Base-by-base conservation (phyloP, 2,113 vertebrate genomes). In the Stigmatopora argus region DNA sequence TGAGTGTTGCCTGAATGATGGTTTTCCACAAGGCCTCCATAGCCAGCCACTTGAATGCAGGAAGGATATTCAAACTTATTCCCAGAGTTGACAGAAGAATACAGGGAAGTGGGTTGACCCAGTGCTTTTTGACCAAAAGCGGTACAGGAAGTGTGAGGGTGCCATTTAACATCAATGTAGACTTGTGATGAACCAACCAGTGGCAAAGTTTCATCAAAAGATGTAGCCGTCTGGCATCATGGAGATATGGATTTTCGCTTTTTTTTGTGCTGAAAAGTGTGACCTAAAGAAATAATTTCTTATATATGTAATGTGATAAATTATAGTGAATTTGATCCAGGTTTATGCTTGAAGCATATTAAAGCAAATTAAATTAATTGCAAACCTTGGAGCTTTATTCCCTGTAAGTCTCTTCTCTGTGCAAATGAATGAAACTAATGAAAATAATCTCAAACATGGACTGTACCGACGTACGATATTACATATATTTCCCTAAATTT, bases 81-180 rank as follows among this genome's bases (percentile, higher is more conserved):
- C 86, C 88, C 83, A 90, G 82, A 90, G 85, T 76, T 88, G 76
- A 83, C 82, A 88, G 83, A 90, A 89, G 67, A 92, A 81, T 86
- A 71, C 90, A 66, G 88, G 87, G 84, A 92, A 89, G 79, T 85
- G 73, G 69, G 70, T 75, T 86, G 80, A 85, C 74, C 86, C 79
- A 52, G 71, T 6, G 74, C 83, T 85, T 90, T 85, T 85, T 65
- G 35, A 83, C 77, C 84, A 82, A 78, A 82, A 83, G 62, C 74
- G 58, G 63, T 21, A 62, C 87, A 88, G 85, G 87, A 90, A 86
- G 67, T 84, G 77, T 51, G 67, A 77, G 78, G 85, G 77, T 80
- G 64, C 77, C 66, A 75, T 66, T 77, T 38, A 15, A 61, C 75
- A 71, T 77, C 70, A 81, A 73, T 18, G 41, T 57, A 77, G 83